Evolutionary conservation across 2,888 invertebrate species (phyloP), one percentile per base, ranked within the genome.

Genomic region (Scrobipalpa atriplicella): DNA sequence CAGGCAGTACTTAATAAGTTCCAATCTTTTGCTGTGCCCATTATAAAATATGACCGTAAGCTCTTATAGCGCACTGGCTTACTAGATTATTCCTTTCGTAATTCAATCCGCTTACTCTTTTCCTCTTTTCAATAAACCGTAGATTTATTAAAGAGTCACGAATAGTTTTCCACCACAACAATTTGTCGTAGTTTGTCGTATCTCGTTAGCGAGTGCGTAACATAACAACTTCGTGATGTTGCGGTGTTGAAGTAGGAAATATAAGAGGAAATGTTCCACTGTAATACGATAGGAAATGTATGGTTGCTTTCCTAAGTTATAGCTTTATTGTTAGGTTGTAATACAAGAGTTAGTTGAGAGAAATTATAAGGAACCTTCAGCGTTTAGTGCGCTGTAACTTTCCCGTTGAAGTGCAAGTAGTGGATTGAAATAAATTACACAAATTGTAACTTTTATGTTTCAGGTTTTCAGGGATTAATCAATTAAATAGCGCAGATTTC

Each of bases 161-260:
- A 56, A 5, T 47, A 5, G 8, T 47, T n/a, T 16, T 16, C 21
- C 21, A 52, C 18, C 52, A 13, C 13, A 21, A 21, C 21, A 21
- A 10, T 47, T 47, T 13, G 13, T 47, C n/a, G 41, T 18, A 56
- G 21, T 56, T 56, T 29, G 21, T 21, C 13, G 54, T 19, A 10
- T 56, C 54, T 56, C 11, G 54, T 56, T 56, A 58, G 29, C 36
- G 13, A 19, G 21, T 19, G 54, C 38, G 58, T 58, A 38, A 58
- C 11, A 58, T 58, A 9, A 58, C 38, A n/a, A 62, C 43, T n/a
- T 62, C 62, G 62, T 62, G 62, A 19, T 62, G 62, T 43, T 62
- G 41, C 18, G 62, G 62, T 13, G 43, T n/a, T 38, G n/a, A 29
- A 36, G n/a, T 6, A 58, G 58, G 58, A 62, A 43, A 21, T 41